A percentile compares a stretch with the other conserved stretches of the same genome.
phyloP scores from a whole-genome alignment of 2,888 invertebrate genomes.

The Trichogramma dendrolimi region DNA sequence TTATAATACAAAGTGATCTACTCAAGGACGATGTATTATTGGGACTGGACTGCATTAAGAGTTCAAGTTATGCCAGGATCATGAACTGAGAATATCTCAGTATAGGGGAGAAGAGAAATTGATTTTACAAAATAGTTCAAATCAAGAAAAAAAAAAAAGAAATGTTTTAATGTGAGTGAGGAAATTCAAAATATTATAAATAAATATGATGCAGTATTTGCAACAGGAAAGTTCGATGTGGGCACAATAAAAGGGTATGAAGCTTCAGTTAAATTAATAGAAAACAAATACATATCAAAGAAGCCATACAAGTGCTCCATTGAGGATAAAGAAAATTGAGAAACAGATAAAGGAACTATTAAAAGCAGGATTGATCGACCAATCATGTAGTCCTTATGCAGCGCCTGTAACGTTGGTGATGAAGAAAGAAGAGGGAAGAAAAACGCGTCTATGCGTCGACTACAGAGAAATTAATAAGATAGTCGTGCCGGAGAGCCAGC shows the following conservation, averaged over 20 bases:
- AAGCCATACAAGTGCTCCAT: slow-evolving; percentile 29
- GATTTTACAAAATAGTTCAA: not conserved
- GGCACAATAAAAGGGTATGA: slow-evolving; percentile 25
- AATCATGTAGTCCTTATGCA: slow-evolving; percentile 34
- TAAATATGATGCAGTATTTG: slow-evolving; percentile 26
- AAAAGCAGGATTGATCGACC: slow-evolving; percentile 32
- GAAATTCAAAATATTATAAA: slow-evolving; percentile 8
- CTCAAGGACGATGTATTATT: slow-evolving; percentile 23
- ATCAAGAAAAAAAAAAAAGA: not conserved
- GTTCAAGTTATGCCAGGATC: slow-evolving; percentile 27
- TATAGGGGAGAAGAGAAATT: slow-evolving; percentile 1
- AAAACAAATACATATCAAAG: slow-evolving; percentile 26
- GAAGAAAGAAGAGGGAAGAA: slow-evolving; percentile 37
- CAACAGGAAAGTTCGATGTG: slow-evolving; percentile 26
- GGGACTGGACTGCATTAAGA: slow-evolving; percentile 25
- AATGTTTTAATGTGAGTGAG: not conserved
- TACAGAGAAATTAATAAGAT: slow-evolving; percentile 36
- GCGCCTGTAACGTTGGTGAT: slow-evolving; percentile 34
- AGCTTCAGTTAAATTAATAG: slow-evolving; percentile 24
- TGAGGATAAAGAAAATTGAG: slow-evolving; percentile 32
- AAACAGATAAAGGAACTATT: slow-evolving; percentile 29
- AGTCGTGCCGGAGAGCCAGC: slow-evolving; percentile 26
- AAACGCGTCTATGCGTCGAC: slow-evolving; percentile 38
- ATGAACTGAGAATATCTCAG: slow-evolving; percentile 25
- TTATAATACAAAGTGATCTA: slow-evolving; percentile 19